Evolutionary conservation across 2,888 invertebrate species (phyloP).

Genomic region (Lasioglossum marginatum): DNA sequence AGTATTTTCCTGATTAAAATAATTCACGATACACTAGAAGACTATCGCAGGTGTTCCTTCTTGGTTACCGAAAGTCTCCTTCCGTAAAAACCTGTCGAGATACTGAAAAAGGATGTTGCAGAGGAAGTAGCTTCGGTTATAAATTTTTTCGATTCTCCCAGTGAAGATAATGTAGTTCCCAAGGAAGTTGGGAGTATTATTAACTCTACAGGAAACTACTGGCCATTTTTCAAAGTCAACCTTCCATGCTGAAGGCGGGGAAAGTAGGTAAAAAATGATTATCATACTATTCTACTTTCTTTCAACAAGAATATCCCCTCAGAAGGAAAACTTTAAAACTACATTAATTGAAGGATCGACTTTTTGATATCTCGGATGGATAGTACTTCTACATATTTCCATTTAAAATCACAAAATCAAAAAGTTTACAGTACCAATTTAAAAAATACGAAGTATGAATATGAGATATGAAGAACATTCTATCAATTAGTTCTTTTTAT

Average conservation of each 20-base stretch:
- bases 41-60: background rate
- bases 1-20: no score
- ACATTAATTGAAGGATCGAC: background rate
- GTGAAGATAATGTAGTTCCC: background rate
- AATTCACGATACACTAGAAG: no score
- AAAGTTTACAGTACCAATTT: background rate
- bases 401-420: background rate
- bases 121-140: background rate
- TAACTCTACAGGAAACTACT: background rate
- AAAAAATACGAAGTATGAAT: background rate
- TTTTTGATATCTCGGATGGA: background rate
- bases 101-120: background rate
- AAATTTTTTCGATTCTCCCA: background rate
- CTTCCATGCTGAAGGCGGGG: background rate
- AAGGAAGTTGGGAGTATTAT: background rate
- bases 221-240: background rate
- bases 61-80: background rate
- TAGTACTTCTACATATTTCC: no score
- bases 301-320: background rate
- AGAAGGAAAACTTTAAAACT: background rate
- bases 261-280: background rate
- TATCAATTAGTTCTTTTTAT: background rate
- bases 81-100: background rate
- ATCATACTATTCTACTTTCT: background rate
- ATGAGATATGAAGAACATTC: background rate